Base-by-base conservation (phyloP, 2,113 vertebrate genomes). In the Patagioenas fasciata region DNA sequence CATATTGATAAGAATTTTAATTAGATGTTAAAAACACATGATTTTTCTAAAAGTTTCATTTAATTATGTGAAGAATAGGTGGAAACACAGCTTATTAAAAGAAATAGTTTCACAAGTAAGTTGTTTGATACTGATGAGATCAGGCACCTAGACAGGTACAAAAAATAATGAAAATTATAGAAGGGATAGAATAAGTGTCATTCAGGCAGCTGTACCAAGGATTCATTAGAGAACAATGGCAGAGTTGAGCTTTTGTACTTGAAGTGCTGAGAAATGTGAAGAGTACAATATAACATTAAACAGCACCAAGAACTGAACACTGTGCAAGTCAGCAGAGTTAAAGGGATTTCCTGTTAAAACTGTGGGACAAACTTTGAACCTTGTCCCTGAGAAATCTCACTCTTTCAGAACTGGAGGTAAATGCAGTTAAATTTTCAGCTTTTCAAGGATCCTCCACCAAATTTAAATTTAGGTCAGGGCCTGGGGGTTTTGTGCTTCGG, bases 281-380 rank as follows among this genome's bases (percentile, higher is more conserved):
- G 23, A 78, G 25, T 66, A 65, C 47, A 82, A 61, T 36, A 21
- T 40, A 58, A 94, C 32, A 65, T 62, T 71, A 93, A 86, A 79
- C 32, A 38, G 8, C 51, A 70, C 11, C 18, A 48, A 13, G 24
- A 69, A 48, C 26, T 74, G 32, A 89, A 53, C 18, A 8, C 6
- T 73, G 38, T n/a, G 19, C n/a, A n/a, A 60, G 57, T 78, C 57
- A 78, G 29, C 32, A 47, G 10, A 24, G 23, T 42, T 79, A 7
- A 89, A 81, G 28, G 32, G 15, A 67, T 62, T 82, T 74, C 25
- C 34, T 44, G 5, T 79, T 80, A 62, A 85, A 85, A 57, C 26
- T 34, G 3, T 48, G 42, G 19, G 17, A 56, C 50, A 38, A 0
- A 38, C 25, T 72, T 66, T 1, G 0, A 80, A 77, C 29, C 42